phyloP scores from a whole-genome alignment of 1,140 invertebrate genomes.

The Drosophila prosaltans region DNA sequence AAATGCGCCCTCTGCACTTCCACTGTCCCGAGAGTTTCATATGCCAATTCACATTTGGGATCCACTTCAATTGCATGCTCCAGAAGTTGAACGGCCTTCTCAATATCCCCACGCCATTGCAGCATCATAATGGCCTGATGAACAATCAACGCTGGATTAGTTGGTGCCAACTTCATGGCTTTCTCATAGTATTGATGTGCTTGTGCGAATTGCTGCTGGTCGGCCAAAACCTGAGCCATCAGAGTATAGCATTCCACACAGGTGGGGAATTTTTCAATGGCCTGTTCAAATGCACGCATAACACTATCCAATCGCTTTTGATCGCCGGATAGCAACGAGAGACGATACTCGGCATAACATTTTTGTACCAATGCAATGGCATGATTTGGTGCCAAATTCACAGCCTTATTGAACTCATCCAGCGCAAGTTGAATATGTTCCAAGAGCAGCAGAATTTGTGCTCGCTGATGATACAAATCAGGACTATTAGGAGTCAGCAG shows the following conservation, averaged over 20 bases:
- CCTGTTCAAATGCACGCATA: slow-evolving; percentile 89
- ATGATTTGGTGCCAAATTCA: slow-evolving; percentile 91
- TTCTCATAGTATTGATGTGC: slow-evolving; percentile 92
- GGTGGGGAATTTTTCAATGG: slow-evolving; percentile 91
- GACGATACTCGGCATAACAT: slow-evolving; percentile 92
- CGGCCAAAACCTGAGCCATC: slow-evolving; percentile 92
- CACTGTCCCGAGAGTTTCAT: slow-evolving; percentile 96
- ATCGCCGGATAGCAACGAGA: slow-evolving; percentile 85
- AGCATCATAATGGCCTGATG: slow-evolving; percentile 93
- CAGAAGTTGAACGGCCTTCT: slow-evolving; percentile 91
- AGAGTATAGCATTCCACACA: slow-evolving; percentile 93
- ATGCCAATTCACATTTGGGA: slow-evolving; percentile 96
- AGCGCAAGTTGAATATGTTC: slow-evolving; percentile 92
- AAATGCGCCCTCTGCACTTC: slow-evolving; percentile 93
- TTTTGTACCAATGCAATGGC: slow-evolving; percentile 94
- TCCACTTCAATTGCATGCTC: slow-evolving; percentile 94
- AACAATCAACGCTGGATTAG: slow-evolving; percentile 93
- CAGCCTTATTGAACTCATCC: slow-evolving; percentile 92
- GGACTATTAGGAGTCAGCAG: slow-evolving; percentile 90
- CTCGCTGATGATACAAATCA: slow-evolving; percentile 91
- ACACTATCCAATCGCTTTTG: slow-evolving; percentile 85
- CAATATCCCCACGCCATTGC: slow-evolving; percentile 92
- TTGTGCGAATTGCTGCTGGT: slow-evolving; percentile 91
- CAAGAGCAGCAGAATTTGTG: slow-evolving; percentile 91
- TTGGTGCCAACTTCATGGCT: slow-evolving; percentile 91